phyloP scores from a whole-genome alignment of 2,113 vertebrate species.

The Megaptera novaeangliae region DNA sequence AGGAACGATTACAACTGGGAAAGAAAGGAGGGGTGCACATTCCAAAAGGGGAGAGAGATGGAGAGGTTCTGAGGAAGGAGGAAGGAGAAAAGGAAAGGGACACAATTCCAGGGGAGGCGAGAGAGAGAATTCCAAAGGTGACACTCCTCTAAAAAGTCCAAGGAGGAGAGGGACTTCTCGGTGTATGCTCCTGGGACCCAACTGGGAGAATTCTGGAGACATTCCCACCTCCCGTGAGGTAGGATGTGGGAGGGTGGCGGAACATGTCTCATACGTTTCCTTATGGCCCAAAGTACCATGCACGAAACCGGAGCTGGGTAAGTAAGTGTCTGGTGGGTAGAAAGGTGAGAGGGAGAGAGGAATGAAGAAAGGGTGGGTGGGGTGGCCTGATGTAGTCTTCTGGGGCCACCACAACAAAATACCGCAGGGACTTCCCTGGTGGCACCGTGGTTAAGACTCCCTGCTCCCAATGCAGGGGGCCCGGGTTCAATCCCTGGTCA shows the following conservation, averaged over 20 bases:
- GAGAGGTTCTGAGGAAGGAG: background rate
- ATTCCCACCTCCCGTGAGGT: background rate
- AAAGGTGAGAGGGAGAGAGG: background rate
- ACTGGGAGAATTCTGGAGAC: background rate
- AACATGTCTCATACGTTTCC: background rate
- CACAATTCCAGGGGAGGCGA: background rate
- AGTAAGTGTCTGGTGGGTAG: background rate
- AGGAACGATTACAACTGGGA: background rate
- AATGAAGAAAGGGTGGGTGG: background rate
- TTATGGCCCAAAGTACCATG: background rate
- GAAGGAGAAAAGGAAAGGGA: background rate
- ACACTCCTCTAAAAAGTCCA: background rate
- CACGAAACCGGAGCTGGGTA: background rate
- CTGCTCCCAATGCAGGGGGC: no score
- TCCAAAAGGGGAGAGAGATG: background rate
- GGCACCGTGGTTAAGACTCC: no score
- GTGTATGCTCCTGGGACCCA: background rate
- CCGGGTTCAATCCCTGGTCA: no score
- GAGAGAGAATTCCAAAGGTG: background rate
- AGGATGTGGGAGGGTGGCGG: background rate
- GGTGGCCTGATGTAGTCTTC: background rate
- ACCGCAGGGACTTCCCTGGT: no score
- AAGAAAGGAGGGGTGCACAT: background rate
- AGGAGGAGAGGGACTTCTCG: background rate
- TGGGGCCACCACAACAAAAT: background rate